phyloP scores from a whole-genome alignment of 2,888 invertebrate genomes.

The Drosophila anomalata region DNA sequence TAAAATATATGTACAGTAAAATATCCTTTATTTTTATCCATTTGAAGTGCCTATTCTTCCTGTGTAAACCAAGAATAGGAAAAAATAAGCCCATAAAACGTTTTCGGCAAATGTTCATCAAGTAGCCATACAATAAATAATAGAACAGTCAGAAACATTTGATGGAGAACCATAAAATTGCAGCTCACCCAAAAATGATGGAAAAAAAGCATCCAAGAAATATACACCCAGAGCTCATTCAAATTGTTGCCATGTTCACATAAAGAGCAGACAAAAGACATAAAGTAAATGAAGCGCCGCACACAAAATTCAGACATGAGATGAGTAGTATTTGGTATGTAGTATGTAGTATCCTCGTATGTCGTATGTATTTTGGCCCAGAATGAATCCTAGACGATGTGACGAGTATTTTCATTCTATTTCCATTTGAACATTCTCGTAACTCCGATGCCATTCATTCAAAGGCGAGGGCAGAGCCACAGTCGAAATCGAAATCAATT shows the following conservation, averaged over 20 bases:
- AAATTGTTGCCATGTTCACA: constrained; percentile 59
- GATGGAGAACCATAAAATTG: constrained; percentile 59
- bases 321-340: constrained; percentile 19
- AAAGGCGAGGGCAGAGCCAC: constrained; percentile 46
- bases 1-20: neutral
- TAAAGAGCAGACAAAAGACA: constrained; percentile 70
- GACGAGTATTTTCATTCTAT: constrained; percentile 47
- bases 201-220: neutral
- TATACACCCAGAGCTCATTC: constrained; percentile 51
- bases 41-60: neutral
- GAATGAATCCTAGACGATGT: constrained; percentile 35
- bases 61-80: constrained; percentile 6
- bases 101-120: constrained; percentile 64
- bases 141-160: constrained; percentile 53
- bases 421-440: constrained; percentile 60
- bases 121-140: constrained; percentile 71
- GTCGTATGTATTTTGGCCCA: neutral
- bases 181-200: constrained; percentile 49
- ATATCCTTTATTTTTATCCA: neutral
- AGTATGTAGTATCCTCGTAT: constrained; percentile 10
- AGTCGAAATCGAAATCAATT: constrained; percentile 71
- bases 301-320: constrained; percentile 48
- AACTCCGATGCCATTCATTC: constrained; percentile 60
- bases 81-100: constrained; percentile 62
- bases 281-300: constrained; percentile 74